Conservation (phyloP, 2,797 vertebrate species). For the Sebastiscus albofasciatus region DNA sequence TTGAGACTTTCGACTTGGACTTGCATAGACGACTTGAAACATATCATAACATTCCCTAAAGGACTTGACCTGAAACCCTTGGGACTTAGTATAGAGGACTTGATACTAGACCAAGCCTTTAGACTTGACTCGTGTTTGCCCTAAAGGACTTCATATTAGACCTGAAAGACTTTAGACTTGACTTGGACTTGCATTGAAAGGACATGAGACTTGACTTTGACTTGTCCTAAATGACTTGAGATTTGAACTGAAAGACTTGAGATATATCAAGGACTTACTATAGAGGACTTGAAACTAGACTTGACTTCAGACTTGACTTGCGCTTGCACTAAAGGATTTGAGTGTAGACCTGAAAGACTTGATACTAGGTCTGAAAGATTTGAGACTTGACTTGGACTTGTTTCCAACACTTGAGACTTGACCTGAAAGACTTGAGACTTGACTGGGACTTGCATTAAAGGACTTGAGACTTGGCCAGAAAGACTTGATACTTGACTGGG, state of each 20-base stretch:
- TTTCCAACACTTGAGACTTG: too few relatives aligned
- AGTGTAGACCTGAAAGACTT: too few relatives aligned
- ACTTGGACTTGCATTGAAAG: background rate
- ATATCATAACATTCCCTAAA: background rate
- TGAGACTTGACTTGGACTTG: too few relatives aligned
- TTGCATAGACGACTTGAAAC: background rate
- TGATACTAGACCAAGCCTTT: background rate
- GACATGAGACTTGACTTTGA: background rate
- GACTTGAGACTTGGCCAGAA: background rate
- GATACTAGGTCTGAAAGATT: too few relatives aligned
- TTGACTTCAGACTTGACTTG: too few relatives aligned
- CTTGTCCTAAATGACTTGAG: background rate
- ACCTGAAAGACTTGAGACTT: background rate
- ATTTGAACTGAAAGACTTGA: too few relatives aligned
- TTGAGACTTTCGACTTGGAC: background rate
- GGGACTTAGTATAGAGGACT: background rate
- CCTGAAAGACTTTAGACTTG: background rate
- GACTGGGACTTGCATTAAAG: background rate
- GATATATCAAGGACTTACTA: too few relatives aligned
- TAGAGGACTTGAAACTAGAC: background rate
- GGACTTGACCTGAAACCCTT: background rate
- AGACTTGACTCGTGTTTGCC: background rate
- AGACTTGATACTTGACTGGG: background rate
- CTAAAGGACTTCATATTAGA: background rate
- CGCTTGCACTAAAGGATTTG: too few relatives aligned